A percentile compares a stretch with the other conserved stretches of the same genome.
Evolutionary conservation across 2,797 vertebrate species (phyloP).

Genomic region (Stomatorhinus walkeri): DNA sequence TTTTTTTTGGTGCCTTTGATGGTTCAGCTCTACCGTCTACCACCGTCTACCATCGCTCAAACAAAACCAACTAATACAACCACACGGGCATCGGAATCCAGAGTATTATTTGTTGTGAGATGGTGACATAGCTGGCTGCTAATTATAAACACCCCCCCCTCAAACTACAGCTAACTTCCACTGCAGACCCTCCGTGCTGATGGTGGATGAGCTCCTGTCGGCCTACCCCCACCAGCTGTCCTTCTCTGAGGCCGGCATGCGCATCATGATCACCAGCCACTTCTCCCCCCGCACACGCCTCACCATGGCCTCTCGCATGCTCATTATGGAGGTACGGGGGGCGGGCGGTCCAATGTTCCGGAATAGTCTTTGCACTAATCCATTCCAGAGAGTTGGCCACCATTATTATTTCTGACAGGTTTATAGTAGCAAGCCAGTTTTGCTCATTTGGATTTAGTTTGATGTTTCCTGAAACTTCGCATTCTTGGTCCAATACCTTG

Average conservation of each 20-base stretch:
- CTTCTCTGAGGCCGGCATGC: conserved; percentile 73
- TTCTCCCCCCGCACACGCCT: conserved; percentile 75
- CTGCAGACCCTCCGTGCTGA: conserved; percentile 70
- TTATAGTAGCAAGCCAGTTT: background rate
- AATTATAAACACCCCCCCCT: background rate
- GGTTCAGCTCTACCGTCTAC: background rate
- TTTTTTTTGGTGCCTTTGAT: background rate
- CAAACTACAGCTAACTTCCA: conserved; percentile 67
- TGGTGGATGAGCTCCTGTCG: conserved; percentile 74
- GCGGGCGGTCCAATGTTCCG: background rate
- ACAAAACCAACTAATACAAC: background rate
- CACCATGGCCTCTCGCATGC: conserved; percentile 77
- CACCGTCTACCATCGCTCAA: background rate
- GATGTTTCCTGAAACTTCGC: background rate
- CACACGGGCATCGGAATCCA: background rate
- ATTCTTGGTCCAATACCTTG: background rate
- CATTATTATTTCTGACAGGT: background rate
- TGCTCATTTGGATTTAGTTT: background rate
- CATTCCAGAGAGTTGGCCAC: background rate
- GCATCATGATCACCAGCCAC: conserved; percentile 79
- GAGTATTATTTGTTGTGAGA: background rate
- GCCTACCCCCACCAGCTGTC: conserved; percentile 75
- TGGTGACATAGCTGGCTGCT: background rate
- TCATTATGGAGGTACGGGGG: conserved; percentile 71
- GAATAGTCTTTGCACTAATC: background rate